Percentiles rank a stretch among this genome's conserved stretches.
Evolutionary conservation across 2,113 vertebrate species (phyloP).

Genomic region (Triplophysa rosa): DNA sequence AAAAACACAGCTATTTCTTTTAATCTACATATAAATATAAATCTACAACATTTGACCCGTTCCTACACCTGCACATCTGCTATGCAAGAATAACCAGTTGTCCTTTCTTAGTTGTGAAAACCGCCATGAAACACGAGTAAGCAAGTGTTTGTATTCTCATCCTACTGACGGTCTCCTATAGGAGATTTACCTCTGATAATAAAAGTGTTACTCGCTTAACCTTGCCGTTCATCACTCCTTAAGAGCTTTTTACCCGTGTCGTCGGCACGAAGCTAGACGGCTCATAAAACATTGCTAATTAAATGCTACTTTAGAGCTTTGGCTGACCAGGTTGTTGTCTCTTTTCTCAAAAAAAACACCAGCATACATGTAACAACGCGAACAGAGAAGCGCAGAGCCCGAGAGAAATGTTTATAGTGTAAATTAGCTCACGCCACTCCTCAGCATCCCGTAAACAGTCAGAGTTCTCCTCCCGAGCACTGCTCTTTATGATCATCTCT

Average conservation of each 20-base stretch:
- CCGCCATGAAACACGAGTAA: slow-evolving; percentile 14
- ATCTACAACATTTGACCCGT: neutral
- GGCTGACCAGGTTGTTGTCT: slow-evolving; percentile 3
- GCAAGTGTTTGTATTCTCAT: slow-evolving; percentile 22
- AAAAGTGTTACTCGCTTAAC: slow-evolving; percentile 46
- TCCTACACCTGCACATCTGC: neutral
- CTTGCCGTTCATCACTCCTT: slow-evolving; percentile 46
- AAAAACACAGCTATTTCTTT: neutral
- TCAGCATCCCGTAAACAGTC: slow-evolving; percentile 49
- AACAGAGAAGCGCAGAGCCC: slow-evolving; percentile 31
- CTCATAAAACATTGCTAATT: slow-evolving; percentile 47
- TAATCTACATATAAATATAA: neutral
- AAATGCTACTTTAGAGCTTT: slow-evolving; percentile 23
- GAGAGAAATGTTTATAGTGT: slow-evolving; percentile 46
- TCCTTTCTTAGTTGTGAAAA: neutral
- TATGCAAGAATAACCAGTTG: neutral
- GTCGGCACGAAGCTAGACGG: slow-evolving; percentile 32
- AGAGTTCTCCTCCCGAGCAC: slow-evolving; percentile 1
- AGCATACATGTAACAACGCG: neutral
- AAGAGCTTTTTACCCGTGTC: slow-evolving; percentile 37
- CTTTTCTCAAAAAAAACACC: slow-evolving; percentile 16
- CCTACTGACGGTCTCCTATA: slow-evolving; percentile 5
- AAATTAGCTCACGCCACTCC: slow-evolving; percentile 46
- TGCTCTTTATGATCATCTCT: slow-evolving; percentile 37
- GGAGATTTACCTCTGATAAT: slow-evolving; percentile 53